Evolutionary conservation across 1,140 invertebrate genomes (phyloP).

Genomic region (fruit fly (Drosophila melanogaster)): Release_6_plus_ISO1_MT NT_033777.3:12844501-12845000

Average conservation of each 20-base stretch:
- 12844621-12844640: constrained; percentile 3
- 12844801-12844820: constrained; percentile 7
- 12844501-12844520: no score
- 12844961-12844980: constrained; percentile 20
- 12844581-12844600: neutral
- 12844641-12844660: neutral
- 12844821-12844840: constrained; percentile 25
- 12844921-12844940: constrained; percentile 67
- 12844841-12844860: constrained; percentile 11
- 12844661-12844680: constrained; percentile 9
- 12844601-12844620: constrained; percentile 6
- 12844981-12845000: constrained; percentile 12
- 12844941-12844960: constrained; percentile 20
- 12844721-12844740: neutral
- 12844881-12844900: constrained; percentile 38
- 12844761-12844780: constrained; percentile 8
- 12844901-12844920: constrained; percentile 71
- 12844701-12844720: neutral
- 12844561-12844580: neutral
- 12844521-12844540: neutral
- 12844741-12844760: constrained; percentile 6
- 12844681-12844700: neutral
- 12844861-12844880: constrained; percentile 30
- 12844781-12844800: neutral
- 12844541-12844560: neutral